Conservation (phyloP, 2,113 vertebrate genomes). For the Labrus mixtus region DNA sequence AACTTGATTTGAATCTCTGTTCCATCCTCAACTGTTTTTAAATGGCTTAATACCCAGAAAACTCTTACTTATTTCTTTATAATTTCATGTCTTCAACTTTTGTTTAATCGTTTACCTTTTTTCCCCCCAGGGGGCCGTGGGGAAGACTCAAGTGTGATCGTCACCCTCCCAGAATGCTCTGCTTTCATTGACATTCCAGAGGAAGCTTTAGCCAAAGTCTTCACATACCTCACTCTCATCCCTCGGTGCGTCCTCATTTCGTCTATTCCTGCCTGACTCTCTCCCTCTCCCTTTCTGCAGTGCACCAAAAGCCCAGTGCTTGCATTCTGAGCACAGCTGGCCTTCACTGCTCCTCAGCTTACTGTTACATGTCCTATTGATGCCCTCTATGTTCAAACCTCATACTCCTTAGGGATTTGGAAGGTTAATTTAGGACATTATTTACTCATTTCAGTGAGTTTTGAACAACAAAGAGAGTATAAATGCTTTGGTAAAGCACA, state of each 20-base stretch:
- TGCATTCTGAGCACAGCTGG: conserved; percentile 69
- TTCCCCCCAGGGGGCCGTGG: conserved; percentile 89
- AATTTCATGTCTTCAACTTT: no score
- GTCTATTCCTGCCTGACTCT: conserved; percentile 32
- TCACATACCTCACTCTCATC: conserved; percentile 91
- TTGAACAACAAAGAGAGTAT: neutral
- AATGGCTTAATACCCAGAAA: neutral
- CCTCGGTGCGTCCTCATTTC: conserved; percentile 85
- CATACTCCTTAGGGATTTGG: conserved; percentile 1
- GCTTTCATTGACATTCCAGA: conserved; percentile 92
- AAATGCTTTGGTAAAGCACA: neutral
- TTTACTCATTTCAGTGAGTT: conserved; percentile 5
- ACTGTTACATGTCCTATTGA: conserved; percentile 37
- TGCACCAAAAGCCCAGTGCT: conserved; percentile 73
- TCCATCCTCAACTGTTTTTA: neutral
- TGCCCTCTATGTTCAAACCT: conserved; percentile 41
- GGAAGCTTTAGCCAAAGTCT: conserved; percentile 88
- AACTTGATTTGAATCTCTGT: neutral
- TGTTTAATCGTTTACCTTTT: neutral
- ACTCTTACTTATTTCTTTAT: no score
- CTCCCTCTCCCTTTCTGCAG: conserved; percentile 68
- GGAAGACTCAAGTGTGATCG: conserved; percentile 92
- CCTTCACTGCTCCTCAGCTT: conserved; percentile 34
- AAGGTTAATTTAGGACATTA: conserved; percentile 3
- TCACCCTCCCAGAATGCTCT: conserved; percentile 94